These are phyloP conservation scores for Bovichtus variegatus DNA, from an alignment of 2,797 vertebrate species.

Conservation along the genomic window DNA sequence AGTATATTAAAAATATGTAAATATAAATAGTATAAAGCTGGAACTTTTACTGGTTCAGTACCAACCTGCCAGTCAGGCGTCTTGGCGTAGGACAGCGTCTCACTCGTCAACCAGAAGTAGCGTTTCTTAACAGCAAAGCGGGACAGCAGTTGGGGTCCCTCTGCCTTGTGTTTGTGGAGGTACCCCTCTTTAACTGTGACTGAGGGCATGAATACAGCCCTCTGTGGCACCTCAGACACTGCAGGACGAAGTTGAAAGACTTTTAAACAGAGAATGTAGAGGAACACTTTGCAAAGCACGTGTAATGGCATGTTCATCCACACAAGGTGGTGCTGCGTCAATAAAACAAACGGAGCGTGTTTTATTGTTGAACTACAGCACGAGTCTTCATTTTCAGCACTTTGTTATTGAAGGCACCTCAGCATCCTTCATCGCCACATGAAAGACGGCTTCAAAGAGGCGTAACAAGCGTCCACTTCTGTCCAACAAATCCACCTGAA, in stretches of 20 bases:
- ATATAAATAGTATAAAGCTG: not conserved
- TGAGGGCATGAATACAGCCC: conserved; percentile 81
- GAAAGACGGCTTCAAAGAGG: conserved; percentile 47
- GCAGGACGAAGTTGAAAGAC: conserved; percentile 24
- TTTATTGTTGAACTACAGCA: conserved; percentile 3
- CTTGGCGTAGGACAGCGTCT: conserved; percentile 90
- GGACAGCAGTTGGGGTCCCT: conserved; percentile 85
- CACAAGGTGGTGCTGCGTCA: conserved; percentile 72
- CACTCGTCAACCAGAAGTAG: conserved; percentile 92
- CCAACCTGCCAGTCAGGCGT: conserved; percentile 90
- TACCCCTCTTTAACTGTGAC: conserved; percentile 91
- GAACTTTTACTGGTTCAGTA: not conserved
- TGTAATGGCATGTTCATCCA: conserved; percentile 20
- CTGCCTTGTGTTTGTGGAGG: conserved; percentile 88
- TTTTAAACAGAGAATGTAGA: conserved; percentile 6
- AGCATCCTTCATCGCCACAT: conserved; percentile 22
- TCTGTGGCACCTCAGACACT: conserved; percentile 80
- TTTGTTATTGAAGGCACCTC: conserved; percentile 8
- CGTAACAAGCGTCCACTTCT: conserved; percentile 41
- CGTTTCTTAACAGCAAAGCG: conserved; percentile 94
- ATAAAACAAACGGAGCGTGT: conserved; percentile 14
- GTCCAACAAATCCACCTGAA: conserved; percentile 62
- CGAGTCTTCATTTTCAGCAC: conserved; percentile 25
- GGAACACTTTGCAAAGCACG: conserved; percentile 2
- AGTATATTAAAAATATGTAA: not conserved